Percentiles rank a stretch among this genome's conserved stretches.
phyloP scores from a whole-genome alignment of 2,888 invertebrate species.

The Tridacna crocea region DNA sequence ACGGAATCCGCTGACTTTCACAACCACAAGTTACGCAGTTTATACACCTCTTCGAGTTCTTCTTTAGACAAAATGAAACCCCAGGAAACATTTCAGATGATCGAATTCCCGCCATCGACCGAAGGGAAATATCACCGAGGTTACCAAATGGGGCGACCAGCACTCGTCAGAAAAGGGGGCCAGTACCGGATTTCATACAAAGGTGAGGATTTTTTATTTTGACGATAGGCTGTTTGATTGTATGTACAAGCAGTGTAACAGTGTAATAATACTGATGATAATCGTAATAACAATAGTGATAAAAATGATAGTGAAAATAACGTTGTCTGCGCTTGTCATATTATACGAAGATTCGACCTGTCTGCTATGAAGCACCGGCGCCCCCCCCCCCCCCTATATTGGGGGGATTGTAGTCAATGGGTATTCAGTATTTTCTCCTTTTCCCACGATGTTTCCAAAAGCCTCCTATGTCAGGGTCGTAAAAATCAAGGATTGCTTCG shows the following conservation, averaged over 20 bases:
- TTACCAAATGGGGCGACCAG: conserved; percentile 69
- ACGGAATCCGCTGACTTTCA: conserved; percentile 17
- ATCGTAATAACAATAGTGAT: background rate
- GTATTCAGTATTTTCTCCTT: no score
- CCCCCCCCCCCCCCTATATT: no score
- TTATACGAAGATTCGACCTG: no score
- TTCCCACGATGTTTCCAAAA: no score
- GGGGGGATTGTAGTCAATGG: no score
- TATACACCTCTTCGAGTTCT: conserved; percentile 4
- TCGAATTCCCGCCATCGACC: conserved; percentile 64
- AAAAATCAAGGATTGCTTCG: no score
- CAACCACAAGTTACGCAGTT: conserved; percentile 20
- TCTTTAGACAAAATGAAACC: conserved; percentile 40
- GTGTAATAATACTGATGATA: no score
- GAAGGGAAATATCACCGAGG: conserved; percentile 54
- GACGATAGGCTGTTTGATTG: no score
- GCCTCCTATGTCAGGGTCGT: no score
- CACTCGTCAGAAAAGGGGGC: conserved; percentile 96
- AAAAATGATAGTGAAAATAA: background rate
- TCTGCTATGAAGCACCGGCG: no score
- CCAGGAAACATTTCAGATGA: conserved; percentile 58
- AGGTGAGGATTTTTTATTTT: conserved; percentile 86
- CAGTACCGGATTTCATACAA: conserved; percentile 98
- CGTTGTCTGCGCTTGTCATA: background rate
- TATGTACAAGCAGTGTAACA: no score